phyloP scores from a whole-genome alignment of 2,113 vertebrate species.

The Pongo abelii region DNA sequence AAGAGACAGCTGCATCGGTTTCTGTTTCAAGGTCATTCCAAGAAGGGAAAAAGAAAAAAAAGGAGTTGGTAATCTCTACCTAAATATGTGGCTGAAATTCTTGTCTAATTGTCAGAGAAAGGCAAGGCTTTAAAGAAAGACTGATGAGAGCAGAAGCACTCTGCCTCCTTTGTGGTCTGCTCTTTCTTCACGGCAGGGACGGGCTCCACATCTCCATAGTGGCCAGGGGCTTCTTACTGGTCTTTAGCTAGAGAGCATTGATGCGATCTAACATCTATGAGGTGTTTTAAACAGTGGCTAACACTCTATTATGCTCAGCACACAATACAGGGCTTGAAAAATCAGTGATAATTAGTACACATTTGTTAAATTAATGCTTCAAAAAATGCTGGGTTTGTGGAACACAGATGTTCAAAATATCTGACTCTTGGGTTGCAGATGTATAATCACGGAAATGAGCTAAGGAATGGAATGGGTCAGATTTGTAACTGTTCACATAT shows the following conservation, averaged over 20 bases:
- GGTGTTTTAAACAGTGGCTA: neutral
- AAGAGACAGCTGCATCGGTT: neutral
- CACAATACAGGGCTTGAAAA: neutral
- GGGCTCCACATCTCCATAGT: neutral
- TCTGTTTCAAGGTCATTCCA: neutral
- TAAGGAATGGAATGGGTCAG: neutral
- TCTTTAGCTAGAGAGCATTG: neutral
- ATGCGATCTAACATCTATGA: neutral
- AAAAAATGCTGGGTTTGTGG: neutral
- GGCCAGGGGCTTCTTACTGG: neutral
- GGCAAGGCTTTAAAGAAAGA: neutral
- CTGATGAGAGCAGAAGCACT: neutral
- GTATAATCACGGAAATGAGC: neutral
- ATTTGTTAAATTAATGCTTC: constrained; percentile 19
- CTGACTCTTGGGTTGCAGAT: neutral
- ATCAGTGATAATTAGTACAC: neutral
- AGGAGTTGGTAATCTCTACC: neutral
- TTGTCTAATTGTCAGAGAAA: neutral
- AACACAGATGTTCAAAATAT: neutral
- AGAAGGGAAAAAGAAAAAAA: neutral
- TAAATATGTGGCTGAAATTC: neutral
- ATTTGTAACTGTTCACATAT: neutral
- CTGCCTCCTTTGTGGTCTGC: neutral
- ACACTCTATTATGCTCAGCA: neutral
- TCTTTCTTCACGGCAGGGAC: neutral